Evolutionary conservation across 2,113 vertebrate species (phyloP).

Genomic region (Sula dactylatra): DNA sequence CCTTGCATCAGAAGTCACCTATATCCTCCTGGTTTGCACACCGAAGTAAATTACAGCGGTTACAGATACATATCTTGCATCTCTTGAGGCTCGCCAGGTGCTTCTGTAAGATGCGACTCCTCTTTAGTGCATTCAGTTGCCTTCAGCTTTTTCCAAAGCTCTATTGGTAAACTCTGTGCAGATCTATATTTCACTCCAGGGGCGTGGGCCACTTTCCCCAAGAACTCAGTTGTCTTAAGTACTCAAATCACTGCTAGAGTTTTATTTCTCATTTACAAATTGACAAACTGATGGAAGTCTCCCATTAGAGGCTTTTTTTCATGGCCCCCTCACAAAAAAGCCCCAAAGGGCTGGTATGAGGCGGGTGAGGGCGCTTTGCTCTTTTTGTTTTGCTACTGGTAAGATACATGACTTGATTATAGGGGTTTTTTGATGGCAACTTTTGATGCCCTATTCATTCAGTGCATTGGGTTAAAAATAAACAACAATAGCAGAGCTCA

Average conservation of each 20-base stretch:
- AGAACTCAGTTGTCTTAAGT: background rate
- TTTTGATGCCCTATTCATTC: background rate
- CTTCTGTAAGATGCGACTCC: background rate
- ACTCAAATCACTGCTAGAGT: background rate
- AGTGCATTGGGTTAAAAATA: background rate
- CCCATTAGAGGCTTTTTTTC: background rate
- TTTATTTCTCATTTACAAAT: background rate
- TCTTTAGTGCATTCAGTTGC: background rate
- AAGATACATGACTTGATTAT: background rate
- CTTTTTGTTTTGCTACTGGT: background rate
- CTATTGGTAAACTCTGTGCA: background rate
- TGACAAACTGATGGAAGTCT: background rate
- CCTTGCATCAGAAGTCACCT: background rate
- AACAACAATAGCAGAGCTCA: background rate
- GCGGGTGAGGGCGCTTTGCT: background rate
- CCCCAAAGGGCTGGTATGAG: background rate
- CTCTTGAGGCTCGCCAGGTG: background rate
- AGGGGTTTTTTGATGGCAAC: background rate
- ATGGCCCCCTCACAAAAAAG: background rate
- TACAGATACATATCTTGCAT: fast-evolving
- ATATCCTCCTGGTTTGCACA: background rate
- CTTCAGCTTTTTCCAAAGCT: background rate
- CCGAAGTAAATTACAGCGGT: background rate
- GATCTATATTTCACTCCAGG: background rate
- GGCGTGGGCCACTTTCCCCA: background rate